These are phyloP conservation scores for Mythimna albipuncta DNA, from an alignment of 2,888 invertebrate genomes.

Conservation along the genomic window DNA sequence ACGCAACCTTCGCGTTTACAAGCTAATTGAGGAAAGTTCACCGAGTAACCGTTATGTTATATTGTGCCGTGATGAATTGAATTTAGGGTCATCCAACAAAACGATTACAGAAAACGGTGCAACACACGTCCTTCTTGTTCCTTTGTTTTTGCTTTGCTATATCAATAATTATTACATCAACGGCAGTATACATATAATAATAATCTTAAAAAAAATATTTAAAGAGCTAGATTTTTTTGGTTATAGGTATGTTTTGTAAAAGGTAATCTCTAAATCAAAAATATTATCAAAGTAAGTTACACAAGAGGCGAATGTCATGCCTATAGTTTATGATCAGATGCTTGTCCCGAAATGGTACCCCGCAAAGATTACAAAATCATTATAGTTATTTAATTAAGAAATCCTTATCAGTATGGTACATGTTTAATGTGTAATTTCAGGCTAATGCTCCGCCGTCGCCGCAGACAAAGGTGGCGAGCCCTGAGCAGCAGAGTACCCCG, in stretches of 20 bases:
- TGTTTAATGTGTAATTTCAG: slow-evolving; percentile 67
- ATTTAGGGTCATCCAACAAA: background rate
- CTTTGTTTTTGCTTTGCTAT: background rate
- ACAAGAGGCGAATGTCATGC: background rate
- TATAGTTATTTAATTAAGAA: background rate
- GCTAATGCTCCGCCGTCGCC: slow-evolving; percentile 83
- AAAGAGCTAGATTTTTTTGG: too few relatives aligned
- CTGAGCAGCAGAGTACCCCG: slow-evolving; percentile 80
- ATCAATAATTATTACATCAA: background rate
- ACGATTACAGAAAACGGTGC: background rate
- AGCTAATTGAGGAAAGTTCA: background rate
- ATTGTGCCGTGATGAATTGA: background rate
- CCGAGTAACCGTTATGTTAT: background rate
- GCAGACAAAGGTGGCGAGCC: slow-evolving; percentile 79
- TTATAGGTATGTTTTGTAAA: too few relatives aligned
- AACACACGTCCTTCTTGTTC: background rate
- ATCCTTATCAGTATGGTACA: background rate
- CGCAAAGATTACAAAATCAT: background rate
- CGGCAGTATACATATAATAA: too few relatives aligned
- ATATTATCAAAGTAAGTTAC: too few relatives aligned
- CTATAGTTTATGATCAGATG: background rate
- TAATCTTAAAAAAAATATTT: too few relatives aligned
- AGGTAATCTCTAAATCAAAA: too few relatives aligned
- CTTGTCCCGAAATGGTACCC: background rate
- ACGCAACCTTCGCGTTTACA: background rate